These are phyloP conservation scores for Poeciliopsis presidionis DNA, from an alignment of 2,797 vertebrate species.

Conservation along the genomic window DNA sequence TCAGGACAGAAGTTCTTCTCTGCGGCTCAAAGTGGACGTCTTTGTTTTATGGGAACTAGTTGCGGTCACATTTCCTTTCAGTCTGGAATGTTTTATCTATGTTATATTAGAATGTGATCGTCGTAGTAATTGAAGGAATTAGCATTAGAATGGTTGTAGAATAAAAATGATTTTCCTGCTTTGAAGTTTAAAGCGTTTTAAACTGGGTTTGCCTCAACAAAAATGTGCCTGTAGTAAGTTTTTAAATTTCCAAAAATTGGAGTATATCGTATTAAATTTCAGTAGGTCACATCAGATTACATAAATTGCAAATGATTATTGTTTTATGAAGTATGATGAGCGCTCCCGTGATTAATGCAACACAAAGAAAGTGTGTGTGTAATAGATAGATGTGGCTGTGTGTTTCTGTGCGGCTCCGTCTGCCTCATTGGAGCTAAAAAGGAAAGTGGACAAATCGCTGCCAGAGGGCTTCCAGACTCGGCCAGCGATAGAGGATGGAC, in stretches of 20 bases:
- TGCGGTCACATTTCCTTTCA: background rate
- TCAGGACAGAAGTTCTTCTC: background rate
- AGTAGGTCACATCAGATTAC: background rate
- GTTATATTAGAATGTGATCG: background rate
- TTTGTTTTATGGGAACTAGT: background rate
- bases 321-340: background rate
- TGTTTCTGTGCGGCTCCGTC: constrained; percentile 32
- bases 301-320: background rate
- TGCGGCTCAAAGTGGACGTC: background rate
- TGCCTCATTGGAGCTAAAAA: constrained; percentile 74
- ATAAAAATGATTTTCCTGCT: background rate
- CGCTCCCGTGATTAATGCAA: constrained; percentile 63
- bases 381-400: constrained; percentile 12
- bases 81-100: background rate
- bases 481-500: constrained; percentile 35
- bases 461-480: constrained; percentile 46
- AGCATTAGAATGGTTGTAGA: background rate
- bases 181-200: too few species aligned
- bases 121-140: background rate
- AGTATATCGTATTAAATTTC: background rate
- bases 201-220: too few species aligned
- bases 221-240: too few species aligned
- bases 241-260: background rate
- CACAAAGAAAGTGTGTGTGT: constrained; percentile 10
- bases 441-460: constrained; percentile 68